Conservation (phyloP, 2,113 vertebrate genomes). For the Hypanus sabinus region DNA sequence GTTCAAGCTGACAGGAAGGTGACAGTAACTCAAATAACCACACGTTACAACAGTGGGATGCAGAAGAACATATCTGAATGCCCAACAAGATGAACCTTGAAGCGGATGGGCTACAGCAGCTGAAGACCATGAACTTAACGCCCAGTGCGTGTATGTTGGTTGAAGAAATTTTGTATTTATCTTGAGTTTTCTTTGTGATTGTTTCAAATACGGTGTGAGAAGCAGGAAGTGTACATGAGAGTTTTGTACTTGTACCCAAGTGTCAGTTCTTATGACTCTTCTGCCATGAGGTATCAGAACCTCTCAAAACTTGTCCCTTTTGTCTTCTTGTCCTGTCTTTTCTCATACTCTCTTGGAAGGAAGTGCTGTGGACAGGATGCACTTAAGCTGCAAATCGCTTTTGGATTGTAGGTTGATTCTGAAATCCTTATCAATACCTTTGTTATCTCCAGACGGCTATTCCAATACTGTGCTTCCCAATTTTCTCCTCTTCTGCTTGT, state of each 20-base stretch:
- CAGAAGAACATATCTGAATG: too few relatives aligned
- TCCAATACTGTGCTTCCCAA: too few relatives aligned
- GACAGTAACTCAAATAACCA: too few relatives aligned
- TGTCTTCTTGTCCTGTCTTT: background rate
- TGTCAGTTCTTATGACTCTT: background rate
- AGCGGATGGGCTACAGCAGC: too few relatives aligned
- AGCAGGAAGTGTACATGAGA: background rate
- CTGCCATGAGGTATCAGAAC: background rate
- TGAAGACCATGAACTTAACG: too few relatives aligned
- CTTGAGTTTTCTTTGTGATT: background rate
- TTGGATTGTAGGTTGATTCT: background rate
- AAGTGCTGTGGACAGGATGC: background rate
- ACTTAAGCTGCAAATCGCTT: background rate
- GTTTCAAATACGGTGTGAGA: background rate
- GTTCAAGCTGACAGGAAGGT: too few relatives aligned
- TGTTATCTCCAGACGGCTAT: too few relatives aligned
- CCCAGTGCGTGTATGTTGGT: too few relatives aligned
- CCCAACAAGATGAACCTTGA: too few relatives aligned
- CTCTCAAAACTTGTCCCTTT: background rate
- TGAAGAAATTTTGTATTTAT: background rate
- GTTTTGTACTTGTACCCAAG: too few relatives aligned
- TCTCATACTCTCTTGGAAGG: background rate
- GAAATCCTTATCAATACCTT: too few relatives aligned
- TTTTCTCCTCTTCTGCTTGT: background rate
- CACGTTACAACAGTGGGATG: too few relatives aligned